phyloP scores from a whole-genome alignment of 1,140 invertebrate genomes.

The Lepidurus couesii region DNA sequence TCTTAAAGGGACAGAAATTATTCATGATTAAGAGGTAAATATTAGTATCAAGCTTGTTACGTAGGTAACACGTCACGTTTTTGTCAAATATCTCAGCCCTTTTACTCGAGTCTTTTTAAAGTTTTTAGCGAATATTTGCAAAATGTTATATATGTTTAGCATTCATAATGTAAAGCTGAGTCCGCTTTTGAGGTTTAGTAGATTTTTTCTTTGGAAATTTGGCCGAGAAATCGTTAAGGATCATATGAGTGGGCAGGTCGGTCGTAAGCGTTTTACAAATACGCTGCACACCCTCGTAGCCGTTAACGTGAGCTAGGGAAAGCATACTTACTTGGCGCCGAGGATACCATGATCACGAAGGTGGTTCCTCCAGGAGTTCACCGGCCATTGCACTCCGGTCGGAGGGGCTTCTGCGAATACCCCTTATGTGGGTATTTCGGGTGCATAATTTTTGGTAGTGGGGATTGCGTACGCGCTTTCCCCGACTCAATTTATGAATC shows the following conservation, averaged over 20 bases:
- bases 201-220: background rate
- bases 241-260: too few species aligned
- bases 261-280: background rate
- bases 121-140: too few species aligned
- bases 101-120: too few species aligned
- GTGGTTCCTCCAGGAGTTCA: slow-evolving; percentile 14
- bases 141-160: too few species aligned
- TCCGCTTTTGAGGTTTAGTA: too few species aligned
- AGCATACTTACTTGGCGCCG: slow-evolving; percentile 14
- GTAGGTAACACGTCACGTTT: too few species aligned
- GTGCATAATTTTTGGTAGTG: slow-evolving; percentile 22
- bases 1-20: too few species aligned
- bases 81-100: too few species aligned
- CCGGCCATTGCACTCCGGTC: slow-evolving; percentile 20
- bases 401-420: slow-evolving; percentile 20
- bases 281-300: background rate
- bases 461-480: slow-evolving; percentile 16
- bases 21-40: too few species aligned
- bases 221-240: background rate
- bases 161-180: too few species aligned
- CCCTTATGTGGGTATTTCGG: slow-evolving; percentile 21
- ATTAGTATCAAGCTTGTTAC: too few species aligned
- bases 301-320: background rate
- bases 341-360: slow-evolving; percentile 18
- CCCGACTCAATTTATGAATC: background rate